These are phyloP conservation scores for Bubo bubo DNA, from an alignment of 2,113 vertebrate genomes.

Conservation along the genomic window DNA sequence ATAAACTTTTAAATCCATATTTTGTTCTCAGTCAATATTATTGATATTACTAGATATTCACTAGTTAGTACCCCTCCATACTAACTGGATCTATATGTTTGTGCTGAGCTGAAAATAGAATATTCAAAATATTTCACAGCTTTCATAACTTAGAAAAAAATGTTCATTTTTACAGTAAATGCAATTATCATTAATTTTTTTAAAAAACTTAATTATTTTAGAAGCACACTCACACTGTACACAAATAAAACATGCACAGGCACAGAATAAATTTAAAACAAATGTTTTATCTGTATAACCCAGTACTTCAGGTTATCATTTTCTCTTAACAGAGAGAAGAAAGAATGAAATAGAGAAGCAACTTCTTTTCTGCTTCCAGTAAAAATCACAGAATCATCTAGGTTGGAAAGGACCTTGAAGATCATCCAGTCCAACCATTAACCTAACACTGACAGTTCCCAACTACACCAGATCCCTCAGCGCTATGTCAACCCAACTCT, in stretches of 20 bases:
- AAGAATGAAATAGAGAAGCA: not conserved
- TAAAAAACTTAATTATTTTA: not conserved
- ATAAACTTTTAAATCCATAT: not conserved
- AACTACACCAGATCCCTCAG: no score
- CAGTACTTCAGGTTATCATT: not conserved
- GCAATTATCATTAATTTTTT: not conserved
- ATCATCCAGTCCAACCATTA: no score
- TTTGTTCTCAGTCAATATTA: not conserved
- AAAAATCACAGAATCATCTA: not conserved
- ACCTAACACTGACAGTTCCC: no score
- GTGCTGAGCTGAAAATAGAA: not conserved
- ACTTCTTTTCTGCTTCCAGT: not conserved
- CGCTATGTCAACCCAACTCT: no score
- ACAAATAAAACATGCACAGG: not conserved
- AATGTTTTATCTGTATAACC: not conserved
- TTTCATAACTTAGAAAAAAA: not conserved
- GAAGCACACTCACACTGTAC: not conserved
- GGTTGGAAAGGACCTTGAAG: no score
- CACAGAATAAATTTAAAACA: not conserved
- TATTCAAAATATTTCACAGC: not conserved
- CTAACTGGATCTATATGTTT: not conserved
- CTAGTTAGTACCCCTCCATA: not conserved
- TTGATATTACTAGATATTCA: not conserved
- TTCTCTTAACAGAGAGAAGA: not conserved
- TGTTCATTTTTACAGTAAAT: not conserved